Conservation (phyloP, 2,113 vertebrate genomes). For the Clarias batrachus region DNA sequence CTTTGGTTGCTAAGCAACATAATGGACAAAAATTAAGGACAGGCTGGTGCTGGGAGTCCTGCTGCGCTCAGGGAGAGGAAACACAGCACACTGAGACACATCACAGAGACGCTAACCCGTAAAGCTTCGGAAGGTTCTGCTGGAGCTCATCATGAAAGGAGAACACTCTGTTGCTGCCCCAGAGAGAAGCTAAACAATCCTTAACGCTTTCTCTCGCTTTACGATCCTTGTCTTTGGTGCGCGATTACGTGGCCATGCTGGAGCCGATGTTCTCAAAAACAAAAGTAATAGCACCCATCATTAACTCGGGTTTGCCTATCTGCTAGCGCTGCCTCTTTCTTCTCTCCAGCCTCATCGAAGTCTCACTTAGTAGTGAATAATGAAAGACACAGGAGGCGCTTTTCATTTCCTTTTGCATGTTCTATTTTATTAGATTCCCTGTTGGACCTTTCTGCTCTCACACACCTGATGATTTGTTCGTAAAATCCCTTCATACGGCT, state of each 20-base stretch:
- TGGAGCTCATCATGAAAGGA: neutral
- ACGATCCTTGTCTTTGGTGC: neutral
- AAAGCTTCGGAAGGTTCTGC: neutral
- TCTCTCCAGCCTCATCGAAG: slow-evolving; percentile 35
- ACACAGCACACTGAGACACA: neutral
- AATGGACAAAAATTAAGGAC: neutral
- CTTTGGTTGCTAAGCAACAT: slow-evolving; percentile 2
- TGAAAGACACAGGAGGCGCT: slow-evolving; percentile 42
- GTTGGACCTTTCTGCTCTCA: neutral
- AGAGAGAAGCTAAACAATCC: neutral
- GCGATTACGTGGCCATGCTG: slow-evolving; percentile 21
- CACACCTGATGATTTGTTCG: slow-evolving; percentile 8
- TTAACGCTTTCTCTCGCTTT: neutral
- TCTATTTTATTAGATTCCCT: slow-evolving; percentile 49
- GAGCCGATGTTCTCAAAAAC: neutral
- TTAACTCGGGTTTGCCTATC: slow-evolving; percentile 10
- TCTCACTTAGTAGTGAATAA: slow-evolving; percentile 40
- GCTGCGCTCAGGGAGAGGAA: neutral
- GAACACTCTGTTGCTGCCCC: neutral
- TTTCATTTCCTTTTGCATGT: slow-evolving; percentile 44
- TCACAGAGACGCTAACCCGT: no score
- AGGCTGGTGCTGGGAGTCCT: neutral
- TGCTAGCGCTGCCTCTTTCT: slow-evolving; percentile 14
- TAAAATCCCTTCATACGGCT: neutral
- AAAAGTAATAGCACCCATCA: slow-evolving; percentile 12